Evolutionary conservation across 1,140 invertebrate genomes (phyloP).

Genomic region (Thrips palmi): DNA sequence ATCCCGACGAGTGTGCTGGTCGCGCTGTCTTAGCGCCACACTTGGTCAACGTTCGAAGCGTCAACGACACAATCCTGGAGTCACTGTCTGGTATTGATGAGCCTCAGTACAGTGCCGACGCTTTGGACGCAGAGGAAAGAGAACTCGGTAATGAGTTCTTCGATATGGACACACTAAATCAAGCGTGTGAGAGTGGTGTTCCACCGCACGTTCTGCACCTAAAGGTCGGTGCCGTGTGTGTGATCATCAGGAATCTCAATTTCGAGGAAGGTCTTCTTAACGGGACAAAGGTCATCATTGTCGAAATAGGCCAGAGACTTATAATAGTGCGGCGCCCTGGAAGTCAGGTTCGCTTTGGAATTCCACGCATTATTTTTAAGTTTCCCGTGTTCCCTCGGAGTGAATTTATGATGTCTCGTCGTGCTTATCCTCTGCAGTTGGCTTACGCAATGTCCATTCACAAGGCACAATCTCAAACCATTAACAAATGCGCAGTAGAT

Average conservation of each 20-base stretch:
- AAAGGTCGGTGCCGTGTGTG: constrained; percentile 2
- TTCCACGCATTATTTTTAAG: not conserved
- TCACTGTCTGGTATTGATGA: too few species aligned
- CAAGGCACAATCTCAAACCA: too few species aligned
- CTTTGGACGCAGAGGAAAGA: not conserved
- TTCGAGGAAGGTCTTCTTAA: constrained; percentile 2
- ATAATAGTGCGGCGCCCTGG: not conserved
- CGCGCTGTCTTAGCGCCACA: constrained; percentile 13
- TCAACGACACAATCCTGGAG: constrained; percentile 15
- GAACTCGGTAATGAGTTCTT: not conserved
- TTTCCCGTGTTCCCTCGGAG: not conserved
- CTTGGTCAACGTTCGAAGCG: constrained; percentile 13
- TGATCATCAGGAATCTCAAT: constrained; percentile 5
- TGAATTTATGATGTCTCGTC: not conserved
- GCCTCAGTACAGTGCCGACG: not conserved
- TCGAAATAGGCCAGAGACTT: not conserved
- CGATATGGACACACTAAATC: not conserved
- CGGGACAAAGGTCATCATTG: constrained; percentile 6
- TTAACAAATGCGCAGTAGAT: too few species aligned
- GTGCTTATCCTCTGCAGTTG: constrained; percentile 1
- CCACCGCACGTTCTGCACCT: constrained; percentile 1
- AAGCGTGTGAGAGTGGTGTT: not conserved
- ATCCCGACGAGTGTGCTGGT: constrained; percentile 9
- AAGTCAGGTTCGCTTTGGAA: too few species aligned
- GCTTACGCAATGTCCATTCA: too few species aligned